Percentiles rank a stretch among this genome's conserved stretches.
phyloP scores from a whole-genome alignment of 2,797 vertebrate genomes.

The Hafferia zeledoni region DNA sequence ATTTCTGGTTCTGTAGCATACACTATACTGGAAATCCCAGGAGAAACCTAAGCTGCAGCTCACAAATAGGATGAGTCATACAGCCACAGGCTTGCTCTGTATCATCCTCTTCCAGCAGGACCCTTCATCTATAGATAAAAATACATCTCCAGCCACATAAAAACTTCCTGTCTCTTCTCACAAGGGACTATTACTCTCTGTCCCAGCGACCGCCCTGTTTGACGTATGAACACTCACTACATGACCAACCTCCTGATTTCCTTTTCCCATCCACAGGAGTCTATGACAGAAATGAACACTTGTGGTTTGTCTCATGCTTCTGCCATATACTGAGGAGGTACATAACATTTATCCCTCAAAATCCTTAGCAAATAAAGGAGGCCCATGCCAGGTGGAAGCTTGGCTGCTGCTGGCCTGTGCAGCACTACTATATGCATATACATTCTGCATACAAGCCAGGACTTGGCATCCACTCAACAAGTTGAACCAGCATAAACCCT shows the following conservation, averaged over 20 bases:
- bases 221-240: background rate
- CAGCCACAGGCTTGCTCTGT: background rate
- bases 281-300: background rate
- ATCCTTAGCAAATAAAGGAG: background rate
- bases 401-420: background rate
- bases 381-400: background rate
- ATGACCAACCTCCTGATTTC: background rate
- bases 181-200: background rate
- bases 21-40: background rate
- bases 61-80: background rate
- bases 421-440: background rate
- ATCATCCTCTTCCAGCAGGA: background rate
- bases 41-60: background rate
- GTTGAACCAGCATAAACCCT: background rate
- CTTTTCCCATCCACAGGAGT: background rate
- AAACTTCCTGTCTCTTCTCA: background rate
- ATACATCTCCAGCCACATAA: background rate
- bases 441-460: background rate
- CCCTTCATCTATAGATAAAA: background rate
- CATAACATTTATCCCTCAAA: background rate
- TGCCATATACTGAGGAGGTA: background rate
- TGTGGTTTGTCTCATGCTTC: background rate
- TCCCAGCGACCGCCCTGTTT: background rate
- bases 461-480: background rate
- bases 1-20: background rate